These are phyloP conservation scores for Pitta sordida DNA, from an alignment of 2,113 vertebrate species.

Conservation along the genomic window DNA sequence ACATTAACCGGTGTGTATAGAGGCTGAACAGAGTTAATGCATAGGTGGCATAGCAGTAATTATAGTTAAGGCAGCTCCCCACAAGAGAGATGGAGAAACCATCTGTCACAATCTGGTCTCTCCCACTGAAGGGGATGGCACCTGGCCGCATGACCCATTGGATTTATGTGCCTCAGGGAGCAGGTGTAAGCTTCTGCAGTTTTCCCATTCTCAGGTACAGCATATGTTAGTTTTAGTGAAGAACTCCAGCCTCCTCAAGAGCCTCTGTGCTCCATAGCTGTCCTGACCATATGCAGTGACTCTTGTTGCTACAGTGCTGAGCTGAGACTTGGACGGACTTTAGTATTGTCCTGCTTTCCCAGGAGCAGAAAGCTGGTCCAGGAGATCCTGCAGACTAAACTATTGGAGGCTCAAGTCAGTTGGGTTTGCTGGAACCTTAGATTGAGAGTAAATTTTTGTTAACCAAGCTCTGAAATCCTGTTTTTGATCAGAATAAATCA, in stretches of 20 bases:
- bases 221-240: not conserved
- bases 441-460: not conserved
- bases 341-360: not conserved
- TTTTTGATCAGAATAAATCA: not conserved
- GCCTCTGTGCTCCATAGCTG: not conserved
- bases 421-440: not conserved
- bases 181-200: not conserved
- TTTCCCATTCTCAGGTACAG: not conserved
- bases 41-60: not conserved
- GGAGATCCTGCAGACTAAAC: not conserved
- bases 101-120: not conserved
- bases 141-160: not conserved
- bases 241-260: not conserved
- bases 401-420: not conserved
- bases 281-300: accelerated
- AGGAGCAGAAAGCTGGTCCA: not conserved
- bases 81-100: not conserved
- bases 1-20: not conserved
- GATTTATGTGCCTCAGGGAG: not conserved
- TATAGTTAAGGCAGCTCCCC: not conserved
- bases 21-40: not conserved
- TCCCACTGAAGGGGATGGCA: not conserved
- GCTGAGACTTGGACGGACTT: not conserved
- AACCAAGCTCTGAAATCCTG: not conserved
- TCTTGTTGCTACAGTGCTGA: not conserved